These are phyloP conservation scores for Ennomos quercinarius DNA, from an alignment of 2,888 invertebrate genomes.

Conservation along the genomic window DNA sequence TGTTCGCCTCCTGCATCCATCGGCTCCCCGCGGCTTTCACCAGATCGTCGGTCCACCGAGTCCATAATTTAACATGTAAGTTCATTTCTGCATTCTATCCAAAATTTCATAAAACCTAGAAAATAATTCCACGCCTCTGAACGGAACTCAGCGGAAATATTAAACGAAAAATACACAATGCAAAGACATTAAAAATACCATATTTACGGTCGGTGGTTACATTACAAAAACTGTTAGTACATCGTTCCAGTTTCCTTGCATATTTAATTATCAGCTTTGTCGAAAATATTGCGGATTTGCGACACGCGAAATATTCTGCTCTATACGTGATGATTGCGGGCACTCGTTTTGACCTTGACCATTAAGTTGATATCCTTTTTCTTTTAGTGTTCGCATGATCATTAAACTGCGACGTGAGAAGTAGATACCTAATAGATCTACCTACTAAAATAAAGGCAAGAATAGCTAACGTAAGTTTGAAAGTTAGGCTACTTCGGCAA, in stretches of 20 bases:
- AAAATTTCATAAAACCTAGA: neutral
- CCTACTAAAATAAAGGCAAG: too few species aligned
- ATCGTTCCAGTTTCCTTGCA: conserved; percentile 50
- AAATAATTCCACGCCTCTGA: neutral
- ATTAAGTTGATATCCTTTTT: neutral
- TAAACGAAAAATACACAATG: conserved; percentile 2
- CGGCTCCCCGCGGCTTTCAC: too few species aligned
- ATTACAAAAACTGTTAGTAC: conserved; percentile 46
- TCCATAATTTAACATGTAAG: too few species aligned
- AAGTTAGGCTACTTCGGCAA: too few species aligned
- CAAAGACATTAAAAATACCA: conserved; percentile 22
- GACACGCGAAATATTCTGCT: conserved; percentile 19
- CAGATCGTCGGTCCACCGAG: too few species aligned
- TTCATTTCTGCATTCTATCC: neutral
- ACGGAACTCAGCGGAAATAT: neutral
- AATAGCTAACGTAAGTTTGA: too few species aligned
- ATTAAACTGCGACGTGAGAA: too few species aligned
- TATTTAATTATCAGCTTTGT: conserved; percentile 39
- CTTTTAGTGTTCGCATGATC: neutral
- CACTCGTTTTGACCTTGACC: conserved; percentile 8
- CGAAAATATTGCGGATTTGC: conserved; percentile 23
- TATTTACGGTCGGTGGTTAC: conserved; percentile 33
- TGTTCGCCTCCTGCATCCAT: too few species aligned
- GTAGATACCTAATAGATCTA: too few species aligned
- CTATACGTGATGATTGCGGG: neutral